A percentile compares a stretch with the other conserved stretches of the same genome.
These are phyloP conservation scores for Nesidiocoris tenuis DNA, from an alignment of 2,888 invertebrate genomes.

Conservation along the genomic window DNA sequence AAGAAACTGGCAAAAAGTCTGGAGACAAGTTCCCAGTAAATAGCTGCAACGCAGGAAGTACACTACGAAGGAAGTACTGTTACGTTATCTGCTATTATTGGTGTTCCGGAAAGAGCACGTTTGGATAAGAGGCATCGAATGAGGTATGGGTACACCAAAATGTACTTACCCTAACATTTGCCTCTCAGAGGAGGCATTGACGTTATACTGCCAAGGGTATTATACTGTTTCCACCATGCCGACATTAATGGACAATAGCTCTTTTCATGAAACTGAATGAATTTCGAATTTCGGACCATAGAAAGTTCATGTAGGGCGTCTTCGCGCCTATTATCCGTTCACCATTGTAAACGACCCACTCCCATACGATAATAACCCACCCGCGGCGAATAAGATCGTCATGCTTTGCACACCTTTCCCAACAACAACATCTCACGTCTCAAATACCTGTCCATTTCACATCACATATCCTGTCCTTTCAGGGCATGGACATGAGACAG, in stretches of 20 bases:
- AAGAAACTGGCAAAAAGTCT: too few relatives aligned
- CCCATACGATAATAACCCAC: not conserved
- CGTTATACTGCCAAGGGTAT: too few relatives aligned
- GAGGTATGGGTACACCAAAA: too few relatives aligned
- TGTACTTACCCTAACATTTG: not conserved
- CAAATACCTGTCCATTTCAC: not conserved
- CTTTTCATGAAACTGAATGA: not conserved
- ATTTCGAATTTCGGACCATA: not conserved
- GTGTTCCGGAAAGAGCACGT: too few relatives aligned
- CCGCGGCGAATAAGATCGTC: not conserved
- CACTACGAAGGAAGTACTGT: too few relatives aligned
- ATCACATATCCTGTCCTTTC: not conserved
- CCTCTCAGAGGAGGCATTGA: not conserved
- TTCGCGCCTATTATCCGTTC: not conserved
- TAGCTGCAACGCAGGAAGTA: too few relatives aligned
- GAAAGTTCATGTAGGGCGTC: not conserved
- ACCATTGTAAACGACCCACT: not conserved
- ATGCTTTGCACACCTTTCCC: not conserved
- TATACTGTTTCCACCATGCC: too few relatives aligned
- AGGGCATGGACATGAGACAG: not conserved
- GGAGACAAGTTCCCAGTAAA: too few relatives aligned
- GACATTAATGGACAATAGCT: too few relatives aligned
- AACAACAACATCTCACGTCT: not conserved
- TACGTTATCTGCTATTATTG: too few relatives aligned
- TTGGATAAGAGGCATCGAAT: too few relatives aligned